Percentiles rank a stretch among this genome's conserved stretches.
These are phyloP conservation scores for Regulus satrapa DNA, from an alignment of 2,113 vertebrate species.

Conservation along the genomic window DNA sequence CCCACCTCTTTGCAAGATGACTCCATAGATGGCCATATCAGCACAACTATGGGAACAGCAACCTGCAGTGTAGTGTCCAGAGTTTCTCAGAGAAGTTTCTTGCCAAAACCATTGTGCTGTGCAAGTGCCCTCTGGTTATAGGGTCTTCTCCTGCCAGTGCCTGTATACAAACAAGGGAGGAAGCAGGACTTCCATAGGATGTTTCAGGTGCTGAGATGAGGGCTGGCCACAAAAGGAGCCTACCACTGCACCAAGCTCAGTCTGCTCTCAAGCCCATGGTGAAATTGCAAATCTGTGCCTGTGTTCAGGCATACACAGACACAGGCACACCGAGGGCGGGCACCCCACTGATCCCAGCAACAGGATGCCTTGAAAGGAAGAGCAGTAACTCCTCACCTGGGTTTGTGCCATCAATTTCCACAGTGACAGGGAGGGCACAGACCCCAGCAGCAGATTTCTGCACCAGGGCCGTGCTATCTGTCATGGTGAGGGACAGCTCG, in stretches of 20 bases:
- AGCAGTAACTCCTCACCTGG: conserved; percentile 32
- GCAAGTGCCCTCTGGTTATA: not conserved
- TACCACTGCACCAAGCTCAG: not conserved
- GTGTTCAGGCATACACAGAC: not conserved
- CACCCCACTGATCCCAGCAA: fast-evolving
- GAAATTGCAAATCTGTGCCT: not conserved
- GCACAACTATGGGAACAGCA: not conserved
- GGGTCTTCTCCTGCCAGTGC: not conserved
- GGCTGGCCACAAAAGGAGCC: not conserved
- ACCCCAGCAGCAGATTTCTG: conserved; percentile 28
- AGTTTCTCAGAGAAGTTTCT: not conserved
- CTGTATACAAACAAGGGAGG: not conserved
- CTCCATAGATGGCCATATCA: not conserved
- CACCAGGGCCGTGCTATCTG: conserved; percentile 29
- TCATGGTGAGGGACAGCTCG: conserved; percentile 66
- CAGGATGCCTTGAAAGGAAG: not conserved
- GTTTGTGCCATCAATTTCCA: conserved; percentile 72
- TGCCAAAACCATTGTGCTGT: not conserved
- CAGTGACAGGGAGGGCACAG: conserved; percentile 34
- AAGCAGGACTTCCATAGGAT: not conserved
- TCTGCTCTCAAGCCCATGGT: not conserved
- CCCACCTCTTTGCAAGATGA: not conserved
- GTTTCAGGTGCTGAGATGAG: not conserved
- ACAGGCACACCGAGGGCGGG: fast-evolving
- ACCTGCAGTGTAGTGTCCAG: not conserved